phyloP scores from a whole-genome alignment of 1,140 invertebrate genomes.

The Bombus confusus region DNA sequence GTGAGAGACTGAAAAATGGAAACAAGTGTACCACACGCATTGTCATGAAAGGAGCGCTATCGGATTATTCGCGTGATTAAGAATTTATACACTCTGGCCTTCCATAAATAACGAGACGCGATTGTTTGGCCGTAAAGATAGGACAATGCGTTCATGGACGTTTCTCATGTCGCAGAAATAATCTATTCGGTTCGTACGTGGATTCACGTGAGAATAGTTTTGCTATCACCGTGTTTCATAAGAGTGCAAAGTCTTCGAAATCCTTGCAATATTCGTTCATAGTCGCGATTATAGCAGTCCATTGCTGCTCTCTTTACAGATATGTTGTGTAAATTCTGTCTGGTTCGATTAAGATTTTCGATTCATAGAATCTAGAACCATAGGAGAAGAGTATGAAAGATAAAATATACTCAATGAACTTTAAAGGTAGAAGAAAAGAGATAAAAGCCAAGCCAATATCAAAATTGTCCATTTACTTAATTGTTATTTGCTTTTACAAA shows the following conservation, averaged over 20 bases:
- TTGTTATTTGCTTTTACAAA: neutral
- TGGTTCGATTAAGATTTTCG: neutral
- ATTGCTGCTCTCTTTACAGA: too few species aligned
- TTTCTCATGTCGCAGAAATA: constrained; percentile 17
- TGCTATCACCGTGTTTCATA: neutral
- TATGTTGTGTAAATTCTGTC: neutral
- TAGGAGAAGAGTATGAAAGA: too few species aligned
- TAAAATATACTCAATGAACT: too few species aligned
- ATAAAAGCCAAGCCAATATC: too few species aligned
- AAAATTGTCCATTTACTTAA: neutral
- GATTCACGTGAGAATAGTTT: constrained; percentile 9
- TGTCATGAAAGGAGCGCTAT: neutral
- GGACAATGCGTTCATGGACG: constrained; percentile 8
- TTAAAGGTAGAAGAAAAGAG: too few species aligned
- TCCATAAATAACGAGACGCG: constrained; percentile 36
- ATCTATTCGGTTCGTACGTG: neutral
- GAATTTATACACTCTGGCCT: constrained; percentile 34
- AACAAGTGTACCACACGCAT: constrained; percentile 32
- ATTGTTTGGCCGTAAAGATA: constrained; percentile 18
- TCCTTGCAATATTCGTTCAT: neutral
- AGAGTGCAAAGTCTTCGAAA: neutral
- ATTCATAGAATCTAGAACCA: too few species aligned
- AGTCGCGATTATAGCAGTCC: too few species aligned
- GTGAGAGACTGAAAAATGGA: constrained; percentile 33
- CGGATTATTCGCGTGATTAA: constrained; percentile 28